These are phyloP conservation scores for Abrostola tripartita DNA, from an alignment of 2,888 invertebrate species.

Conservation along the genomic window DNA sequence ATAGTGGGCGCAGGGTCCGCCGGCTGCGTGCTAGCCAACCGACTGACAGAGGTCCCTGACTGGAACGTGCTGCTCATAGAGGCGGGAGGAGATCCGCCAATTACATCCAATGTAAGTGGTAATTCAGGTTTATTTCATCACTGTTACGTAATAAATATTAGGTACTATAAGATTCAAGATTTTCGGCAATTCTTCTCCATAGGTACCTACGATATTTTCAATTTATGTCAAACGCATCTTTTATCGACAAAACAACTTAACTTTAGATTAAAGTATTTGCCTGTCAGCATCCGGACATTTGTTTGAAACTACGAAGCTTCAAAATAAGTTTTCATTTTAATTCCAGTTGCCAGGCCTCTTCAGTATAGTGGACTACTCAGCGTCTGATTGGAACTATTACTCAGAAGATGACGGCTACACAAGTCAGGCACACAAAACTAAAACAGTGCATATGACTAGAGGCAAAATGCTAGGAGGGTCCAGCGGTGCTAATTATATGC, in stretches of 20 bases:
- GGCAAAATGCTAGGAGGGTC: constrained; percentile 90
- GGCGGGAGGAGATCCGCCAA: constrained; percentile 61
- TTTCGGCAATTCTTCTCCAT: no score
- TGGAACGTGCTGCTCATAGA: constrained; percentile 63
- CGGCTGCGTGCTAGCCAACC: constrained; percentile 60
- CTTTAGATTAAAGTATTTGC: no score
- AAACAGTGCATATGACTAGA: constrained; percentile 79
- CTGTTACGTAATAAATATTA: no score
- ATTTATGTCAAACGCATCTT: no score
- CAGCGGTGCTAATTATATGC: constrained; percentile 90
- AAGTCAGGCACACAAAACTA: constrained; percentile 54
- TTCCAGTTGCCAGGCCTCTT: constrained; percentile 62
- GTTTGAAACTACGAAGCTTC: background rate
- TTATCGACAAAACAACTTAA: no score
- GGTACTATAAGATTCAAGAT: no score
- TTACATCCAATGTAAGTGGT: constrained; percentile 60
- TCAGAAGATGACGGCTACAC: constrained; percentile 57
- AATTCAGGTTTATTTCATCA: no score
- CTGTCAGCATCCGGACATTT: constrained; percentile 2
- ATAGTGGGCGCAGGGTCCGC: constrained; percentile 61
- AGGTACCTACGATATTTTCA: no score
- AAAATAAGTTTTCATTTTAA: background rate
- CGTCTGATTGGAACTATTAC: constrained; percentile 52
- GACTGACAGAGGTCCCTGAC: constrained; percentile 58
- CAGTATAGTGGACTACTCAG: constrained; percentile 27